Evolutionary conservation across 2,888 invertebrate species (phyloP), one percentile per base, ranked within the genome.

Genomic region (Andrena trimmerana): DNA sequence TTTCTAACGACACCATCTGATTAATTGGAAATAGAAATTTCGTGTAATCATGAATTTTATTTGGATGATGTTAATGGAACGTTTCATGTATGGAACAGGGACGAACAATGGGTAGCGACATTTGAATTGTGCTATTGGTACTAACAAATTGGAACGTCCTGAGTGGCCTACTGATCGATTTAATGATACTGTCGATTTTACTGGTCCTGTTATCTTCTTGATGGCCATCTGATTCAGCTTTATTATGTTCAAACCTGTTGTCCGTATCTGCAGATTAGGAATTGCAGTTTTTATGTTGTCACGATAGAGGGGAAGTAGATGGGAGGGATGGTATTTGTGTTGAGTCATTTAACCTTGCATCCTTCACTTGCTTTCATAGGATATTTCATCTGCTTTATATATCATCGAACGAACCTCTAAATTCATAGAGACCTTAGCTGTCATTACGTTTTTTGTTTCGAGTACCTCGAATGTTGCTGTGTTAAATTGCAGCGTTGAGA

Each of bases 131-230:
- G 6, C 4, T 2, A 27, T 2, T 6, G 20, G 50, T 82, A 87
- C 91, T 91, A 71, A 92, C 92, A 65, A 92, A 90, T 74, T 92
- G 86, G 66, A 91, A 77, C 86, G 91, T 87, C 31, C 92, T 91
- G 1, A 92, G 57, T 16, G 90, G 88, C 71, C 82, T 90, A 50
- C 84, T 79, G 16, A 89, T 24, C 0, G 73, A 62, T 36, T 70
- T 48, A 6, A 81, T 16, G 36, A 66, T 65, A 20, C 4, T 63
- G n/a, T n/a, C 29, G 52, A 60, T 50, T 52, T 16, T 7, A 13
- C 5, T 10, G 10, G n/a, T 33, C 27, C 27, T 10, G n/a, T 3
- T 16, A 8, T 4, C 0, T n/a, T 10, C 20, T 0, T 10, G 4
- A 5, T 27, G 27, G 2, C 3, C 16, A 29, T 36, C 27, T 6